These are phyloP conservation scores for Emberiza fucata DNA, from an alignment of 2,113 vertebrate genomes.

Conservation along the genomic window DNA sequence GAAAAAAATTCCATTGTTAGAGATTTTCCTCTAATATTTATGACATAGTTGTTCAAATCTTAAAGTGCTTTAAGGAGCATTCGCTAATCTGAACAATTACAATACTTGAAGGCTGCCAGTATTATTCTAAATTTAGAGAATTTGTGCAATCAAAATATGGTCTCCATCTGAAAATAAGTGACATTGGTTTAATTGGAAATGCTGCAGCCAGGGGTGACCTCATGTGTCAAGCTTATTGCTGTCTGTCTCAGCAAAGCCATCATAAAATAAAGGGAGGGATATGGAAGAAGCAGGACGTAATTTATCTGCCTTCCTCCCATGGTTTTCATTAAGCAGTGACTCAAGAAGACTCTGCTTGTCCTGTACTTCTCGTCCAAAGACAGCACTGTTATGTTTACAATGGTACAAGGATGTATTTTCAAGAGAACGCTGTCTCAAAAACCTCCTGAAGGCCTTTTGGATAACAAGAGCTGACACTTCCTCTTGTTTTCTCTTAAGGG, in stretches of 20 bases:
- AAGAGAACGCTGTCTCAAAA: slow-evolving; percentile 71
- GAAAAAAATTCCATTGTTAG: neutral
- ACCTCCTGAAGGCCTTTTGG: slow-evolving; percentile 85
- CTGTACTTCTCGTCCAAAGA: slow-evolving; percentile 54
- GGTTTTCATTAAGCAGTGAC: slow-evolving; percentile 70
- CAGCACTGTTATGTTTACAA: slow-evolving; percentile 59
- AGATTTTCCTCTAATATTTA: neutral
- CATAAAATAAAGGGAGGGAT: slow-evolving; percentile 80
- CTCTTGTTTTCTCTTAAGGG: slow-evolving; percentile 86
- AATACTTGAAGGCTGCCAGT: neutral
- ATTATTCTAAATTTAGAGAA: neutral
- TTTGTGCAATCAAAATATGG: neutral
- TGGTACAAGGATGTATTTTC: slow-evolving; percentile 70
- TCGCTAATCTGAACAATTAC: neutral
- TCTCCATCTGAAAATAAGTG: neutral
- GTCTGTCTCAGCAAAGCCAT: slow-evolving; percentile 70
- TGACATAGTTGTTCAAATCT: neutral
- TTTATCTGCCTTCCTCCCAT: slow-evolving; percentile 30
- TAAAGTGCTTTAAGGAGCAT: neutral
- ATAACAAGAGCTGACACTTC: slow-evolving; percentile 84
- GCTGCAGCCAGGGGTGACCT: neutral
- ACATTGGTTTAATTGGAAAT: neutral
- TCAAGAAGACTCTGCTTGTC: slow-evolving; percentile 75
- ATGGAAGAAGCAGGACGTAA: slow-evolving; percentile 47
- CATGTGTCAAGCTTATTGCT: neutral